These are phyloP conservation scores for Eumerus sabulonum DNA, from an alignment of 2,888 invertebrate species.

Conservation along the genomic window DNA sequence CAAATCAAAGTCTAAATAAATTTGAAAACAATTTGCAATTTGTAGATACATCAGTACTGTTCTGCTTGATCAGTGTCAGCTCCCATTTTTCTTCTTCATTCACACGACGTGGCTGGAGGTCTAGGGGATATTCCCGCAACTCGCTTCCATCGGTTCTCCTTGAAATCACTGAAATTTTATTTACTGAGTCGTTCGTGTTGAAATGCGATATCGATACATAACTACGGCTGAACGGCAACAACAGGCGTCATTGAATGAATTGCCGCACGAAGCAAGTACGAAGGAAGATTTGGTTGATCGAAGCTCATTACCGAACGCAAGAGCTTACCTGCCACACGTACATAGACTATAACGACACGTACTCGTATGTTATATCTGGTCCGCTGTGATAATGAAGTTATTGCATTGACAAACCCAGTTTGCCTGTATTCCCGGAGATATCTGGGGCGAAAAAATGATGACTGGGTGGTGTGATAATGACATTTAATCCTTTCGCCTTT, in stretches of 20 bases:
- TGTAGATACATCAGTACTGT: background rate
- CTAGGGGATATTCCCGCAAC: background rate
- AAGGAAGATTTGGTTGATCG: constrained; percentile 55
- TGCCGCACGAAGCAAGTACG: constrained; percentile 28
- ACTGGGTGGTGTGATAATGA: no score
- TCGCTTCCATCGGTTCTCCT: background rate
- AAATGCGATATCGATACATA: constrained; percentile 20
- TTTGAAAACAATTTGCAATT: constrained; percentile 36
- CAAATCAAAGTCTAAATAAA: constrained; percentile 29
- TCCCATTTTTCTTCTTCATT: constrained; percentile 23
- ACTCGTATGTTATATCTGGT: background rate
- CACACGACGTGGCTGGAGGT: background rate
- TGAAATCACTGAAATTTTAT: constrained; percentile 50
- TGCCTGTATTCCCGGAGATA: background rate
- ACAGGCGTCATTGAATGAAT: constrained; percentile 3
- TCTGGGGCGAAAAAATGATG: no score
- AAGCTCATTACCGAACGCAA: constrained; percentile 53
- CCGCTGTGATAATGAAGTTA: constrained; percentile 37
- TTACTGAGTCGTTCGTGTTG: constrained; percentile 39
- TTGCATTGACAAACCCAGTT: constrained; percentile 13
- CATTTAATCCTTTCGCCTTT: no score
- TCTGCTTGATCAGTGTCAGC: no score
- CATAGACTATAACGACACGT: background rate
- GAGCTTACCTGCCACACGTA: constrained; percentile 1
- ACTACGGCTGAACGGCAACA: constrained; percentile 28